A percentile compares a stretch with the other conserved stretches of the same genome.
These are phyloP conservation scores for Crotophaga sulcirostris DNA, from an alignment of 2,113 vertebrate genomes.

Conservation along the genomic window DNA sequence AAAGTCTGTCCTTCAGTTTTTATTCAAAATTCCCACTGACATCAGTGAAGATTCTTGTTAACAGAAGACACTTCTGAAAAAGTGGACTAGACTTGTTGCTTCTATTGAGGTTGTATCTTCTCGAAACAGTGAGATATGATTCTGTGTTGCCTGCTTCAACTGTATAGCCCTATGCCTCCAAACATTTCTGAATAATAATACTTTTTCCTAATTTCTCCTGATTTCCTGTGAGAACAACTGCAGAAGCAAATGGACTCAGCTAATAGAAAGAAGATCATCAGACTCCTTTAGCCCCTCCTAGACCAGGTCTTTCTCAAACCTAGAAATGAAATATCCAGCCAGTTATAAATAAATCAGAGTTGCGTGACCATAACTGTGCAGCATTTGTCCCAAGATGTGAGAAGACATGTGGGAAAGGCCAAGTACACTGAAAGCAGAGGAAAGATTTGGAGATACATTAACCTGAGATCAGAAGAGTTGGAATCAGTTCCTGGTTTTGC, in stretches of 20 bases:
- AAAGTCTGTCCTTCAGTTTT: background rate
- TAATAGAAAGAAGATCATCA: background rate
- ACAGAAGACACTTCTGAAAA: background rate
- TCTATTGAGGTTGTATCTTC: background rate
- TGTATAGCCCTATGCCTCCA: background rate
- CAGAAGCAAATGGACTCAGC: background rate
- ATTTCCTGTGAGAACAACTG: background rate
- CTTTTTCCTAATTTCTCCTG: background rate
- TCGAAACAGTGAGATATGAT: background rate
- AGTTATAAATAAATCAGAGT: background rate
- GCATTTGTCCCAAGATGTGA: background rate
- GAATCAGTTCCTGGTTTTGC: background rate
- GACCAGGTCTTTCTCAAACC: background rate
- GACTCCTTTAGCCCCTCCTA: background rate
- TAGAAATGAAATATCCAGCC: background rate
- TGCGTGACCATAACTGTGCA: background rate
- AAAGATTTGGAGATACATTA: background rate
- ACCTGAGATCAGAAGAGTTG: background rate
- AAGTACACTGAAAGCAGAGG: background rate
- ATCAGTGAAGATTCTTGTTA: background rate
- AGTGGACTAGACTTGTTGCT: background rate
- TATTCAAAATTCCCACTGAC: background rate
- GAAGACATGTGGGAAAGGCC: rapidly evolving
- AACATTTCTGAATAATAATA: background rate
- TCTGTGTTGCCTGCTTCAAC: background rate